phyloP scores from a whole-genome alignment of 2,113 vertebrate genomes.

The Pterocles burchelli region DNA sequence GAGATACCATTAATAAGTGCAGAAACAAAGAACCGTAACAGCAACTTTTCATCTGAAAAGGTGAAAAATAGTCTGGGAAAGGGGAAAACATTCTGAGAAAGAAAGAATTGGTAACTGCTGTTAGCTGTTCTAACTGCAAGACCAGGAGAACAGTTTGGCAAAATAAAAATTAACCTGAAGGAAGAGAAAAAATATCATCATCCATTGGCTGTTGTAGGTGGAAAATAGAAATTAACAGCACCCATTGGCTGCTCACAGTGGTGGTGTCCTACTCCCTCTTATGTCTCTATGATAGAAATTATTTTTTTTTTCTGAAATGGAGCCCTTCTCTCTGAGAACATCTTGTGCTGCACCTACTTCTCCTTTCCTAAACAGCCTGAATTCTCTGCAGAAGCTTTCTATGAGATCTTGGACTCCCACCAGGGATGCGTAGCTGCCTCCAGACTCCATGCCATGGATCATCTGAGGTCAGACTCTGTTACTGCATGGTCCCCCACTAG shows the following conservation, averaged over 20 bases:
- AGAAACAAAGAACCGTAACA: not conserved
- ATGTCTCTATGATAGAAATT: not conserved
- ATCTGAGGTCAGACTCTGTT: not conserved
- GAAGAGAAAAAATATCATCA: not conserved
- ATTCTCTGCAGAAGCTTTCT: not conserved
- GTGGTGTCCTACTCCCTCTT: not conserved
- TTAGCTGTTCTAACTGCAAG: not conserved
- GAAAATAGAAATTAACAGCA: not conserved
- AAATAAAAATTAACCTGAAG: not conserved
- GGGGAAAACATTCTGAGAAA: not conserved
- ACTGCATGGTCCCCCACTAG: fast-evolving
- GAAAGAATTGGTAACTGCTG: not conserved
- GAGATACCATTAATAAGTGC: fast-evolving
- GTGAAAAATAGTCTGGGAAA: not conserved
- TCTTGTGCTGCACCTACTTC: fast-evolving
- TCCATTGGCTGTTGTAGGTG: not conserved
- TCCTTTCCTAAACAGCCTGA: not conserved
- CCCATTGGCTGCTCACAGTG: not conserved
- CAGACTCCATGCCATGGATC: fast-evolving
- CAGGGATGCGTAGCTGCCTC: fast-evolving
- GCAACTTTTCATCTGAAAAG: not conserved
- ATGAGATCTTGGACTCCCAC: not conserved
- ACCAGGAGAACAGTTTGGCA: not conserved
- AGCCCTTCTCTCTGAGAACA: not conserved
- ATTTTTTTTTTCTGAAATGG: not conserved